Conservation (phyloP, 2,888 invertebrate genomes). For the Macrosoma leucophasiata region DNA sequence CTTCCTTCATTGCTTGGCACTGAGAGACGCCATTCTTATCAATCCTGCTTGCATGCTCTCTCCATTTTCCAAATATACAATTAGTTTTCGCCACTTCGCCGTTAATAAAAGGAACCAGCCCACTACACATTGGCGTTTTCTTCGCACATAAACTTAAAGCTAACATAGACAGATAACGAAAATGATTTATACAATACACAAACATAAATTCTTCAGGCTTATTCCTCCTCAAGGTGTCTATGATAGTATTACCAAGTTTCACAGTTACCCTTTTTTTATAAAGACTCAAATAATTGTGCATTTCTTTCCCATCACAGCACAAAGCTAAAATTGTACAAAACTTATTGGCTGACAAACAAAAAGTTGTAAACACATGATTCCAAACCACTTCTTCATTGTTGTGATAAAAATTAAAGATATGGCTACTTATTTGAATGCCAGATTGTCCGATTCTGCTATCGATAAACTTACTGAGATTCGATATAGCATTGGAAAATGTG, state of each 20-base stretch:
- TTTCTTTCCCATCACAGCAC: conserved; percentile 44
- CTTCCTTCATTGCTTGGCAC: conserved; percentile 38
- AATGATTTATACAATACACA: conserved; percentile 64
- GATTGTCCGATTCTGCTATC: conserved; percentile 62
- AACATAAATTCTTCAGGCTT: conserved; percentile 43
- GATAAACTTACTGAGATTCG: conserved; percentile 49
- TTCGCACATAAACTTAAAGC: conserved; percentile 56
- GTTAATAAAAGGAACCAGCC: conserved; percentile 44
- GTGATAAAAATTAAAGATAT: conserved; percentile 55
- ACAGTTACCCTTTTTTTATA: conserved; percentile 63
- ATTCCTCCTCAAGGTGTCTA: conserved; percentile 45
- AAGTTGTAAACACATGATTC: conserved; percentile 59
- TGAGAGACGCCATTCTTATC: conserved; percentile 38
- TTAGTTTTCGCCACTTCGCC: conserved; percentile 53
- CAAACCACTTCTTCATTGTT: conserved; percentile 55
- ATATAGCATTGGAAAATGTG: conserved; percentile 47
- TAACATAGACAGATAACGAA: conserved; percentile 58
- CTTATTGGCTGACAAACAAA: conserved; percentile 65
- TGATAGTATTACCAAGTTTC: conserved; percentile 53
- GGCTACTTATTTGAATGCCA: conserved; percentile 58
- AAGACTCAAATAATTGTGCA: conserved; percentile 40
- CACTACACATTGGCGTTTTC: conserved; percentile 51
- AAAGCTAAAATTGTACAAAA: conserved; percentile 62
- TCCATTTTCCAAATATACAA: conserved; percentile 64
- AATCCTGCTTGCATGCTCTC: conserved; percentile 51